Conservation (phyloP, 2,113 vertebrate genomes). For the Nerophis ophidion region DNA sequence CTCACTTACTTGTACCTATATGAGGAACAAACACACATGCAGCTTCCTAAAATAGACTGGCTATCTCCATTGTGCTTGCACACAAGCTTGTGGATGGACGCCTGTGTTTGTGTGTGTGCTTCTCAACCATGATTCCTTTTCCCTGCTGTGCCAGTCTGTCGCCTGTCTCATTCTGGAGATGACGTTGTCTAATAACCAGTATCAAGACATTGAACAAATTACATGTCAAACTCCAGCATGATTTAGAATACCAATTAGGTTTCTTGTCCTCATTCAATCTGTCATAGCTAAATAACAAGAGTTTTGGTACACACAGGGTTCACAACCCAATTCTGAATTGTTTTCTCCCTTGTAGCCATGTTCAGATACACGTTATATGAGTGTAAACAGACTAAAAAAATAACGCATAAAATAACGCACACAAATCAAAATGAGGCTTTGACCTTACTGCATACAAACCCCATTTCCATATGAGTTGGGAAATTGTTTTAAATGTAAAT, state of each 20-base stretch:
- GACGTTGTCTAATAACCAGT: slow-evolving; percentile 48
- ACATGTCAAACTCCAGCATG: slow-evolving; percentile 36
- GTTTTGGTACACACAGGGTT: neutral
- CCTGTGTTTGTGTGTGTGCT: slow-evolving; percentile 8
- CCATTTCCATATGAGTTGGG: no score
- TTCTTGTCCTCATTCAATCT: slow-evolving; percentile 20
- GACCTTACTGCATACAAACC: no score
- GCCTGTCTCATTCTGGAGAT: slow-evolving; percentile 33
- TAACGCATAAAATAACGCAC: no score
- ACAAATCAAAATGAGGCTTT: no score
- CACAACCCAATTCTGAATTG: no score
- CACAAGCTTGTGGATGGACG: slow-evolving; percentile 3
- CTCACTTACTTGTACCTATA: no score
- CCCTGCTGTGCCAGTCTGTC: slow-evolving; percentile 30
- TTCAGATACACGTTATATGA: no score
- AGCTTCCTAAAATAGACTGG: slow-evolving; percentile 18
- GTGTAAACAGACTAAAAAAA: no score
- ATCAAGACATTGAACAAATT: slow-evolving; percentile 52
- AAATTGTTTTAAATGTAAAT: no score
- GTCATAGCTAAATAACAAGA: slow-evolving; percentile 8
- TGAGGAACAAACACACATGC: slow-evolving; percentile 7
- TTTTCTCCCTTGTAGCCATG: no score
- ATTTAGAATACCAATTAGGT: slow-evolving; percentile 45
- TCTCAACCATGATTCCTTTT: slow-evolving; percentile 18
- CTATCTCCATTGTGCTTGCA: slow-evolving; percentile 20